These are phyloP conservation scores for Neuroterus valhalla DNA, from an alignment of 1,140 invertebrate genomes.

Conservation along the genomic window DNA sequence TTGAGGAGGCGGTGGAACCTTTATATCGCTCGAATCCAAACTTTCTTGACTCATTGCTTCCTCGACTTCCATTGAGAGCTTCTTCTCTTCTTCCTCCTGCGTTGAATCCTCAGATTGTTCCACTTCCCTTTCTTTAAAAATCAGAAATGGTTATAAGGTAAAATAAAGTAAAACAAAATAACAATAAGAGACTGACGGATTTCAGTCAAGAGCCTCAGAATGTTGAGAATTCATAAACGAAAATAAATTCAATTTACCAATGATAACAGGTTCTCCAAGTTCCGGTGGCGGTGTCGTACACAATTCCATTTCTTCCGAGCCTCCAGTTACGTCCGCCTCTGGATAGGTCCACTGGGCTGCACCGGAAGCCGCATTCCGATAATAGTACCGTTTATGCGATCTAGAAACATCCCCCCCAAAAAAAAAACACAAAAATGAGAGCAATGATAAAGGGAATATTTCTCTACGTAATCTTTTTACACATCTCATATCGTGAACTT, in stretches of 20 bases:
- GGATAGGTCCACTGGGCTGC: constrained; percentile 83
- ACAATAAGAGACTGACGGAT: neutral
- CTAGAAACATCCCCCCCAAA: constrained; percentile 77
- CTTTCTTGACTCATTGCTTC: constrained; percentile 17
- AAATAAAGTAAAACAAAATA: neutral
- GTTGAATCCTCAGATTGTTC: constrained; percentile 42
- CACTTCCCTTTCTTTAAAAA: constrained; percentile 13
- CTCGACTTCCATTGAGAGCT: constrained; percentile 9
- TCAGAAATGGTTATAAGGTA: too few species aligned
- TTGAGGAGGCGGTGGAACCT: constrained; percentile 59
- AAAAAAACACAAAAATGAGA: constrained; percentile 65
- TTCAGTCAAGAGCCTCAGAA: too few species aligned
- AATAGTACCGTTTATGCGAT: constrained; percentile 82
- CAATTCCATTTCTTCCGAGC: constrained; percentile 79
- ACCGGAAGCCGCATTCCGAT: constrained; percentile 78
- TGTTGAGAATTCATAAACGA: neutral
- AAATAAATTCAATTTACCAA: constrained; percentile 48
- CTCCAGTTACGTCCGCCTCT: constrained; percentile 73
- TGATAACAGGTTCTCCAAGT: constrained; percentile 64
- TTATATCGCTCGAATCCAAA: constrained; percentile 34
- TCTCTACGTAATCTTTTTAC: constrained; percentile 38
- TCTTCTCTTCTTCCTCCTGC: constrained; percentile 33
- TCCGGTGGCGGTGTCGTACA: constrained; percentile 78
- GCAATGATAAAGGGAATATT: constrained; percentile 39
- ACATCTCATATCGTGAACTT: constrained; percentile 45